Base-by-base conservation (phyloP, 2,113 vertebrate genomes). In the Cathartes aura region DNA sequence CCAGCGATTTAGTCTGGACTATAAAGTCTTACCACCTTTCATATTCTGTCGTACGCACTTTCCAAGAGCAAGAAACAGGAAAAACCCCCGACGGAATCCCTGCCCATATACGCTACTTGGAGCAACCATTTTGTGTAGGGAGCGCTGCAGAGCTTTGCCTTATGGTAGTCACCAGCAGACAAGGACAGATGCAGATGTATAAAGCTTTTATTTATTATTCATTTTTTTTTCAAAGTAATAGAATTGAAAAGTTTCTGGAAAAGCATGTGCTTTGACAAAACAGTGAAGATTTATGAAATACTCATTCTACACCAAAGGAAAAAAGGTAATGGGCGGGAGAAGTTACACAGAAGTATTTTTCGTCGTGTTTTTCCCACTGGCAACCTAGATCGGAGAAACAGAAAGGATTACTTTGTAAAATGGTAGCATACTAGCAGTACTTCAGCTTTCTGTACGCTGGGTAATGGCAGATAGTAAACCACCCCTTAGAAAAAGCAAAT, bases 151-250 rank as follows among this genome's bases (percentile, higher is more conserved):
- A 66, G 59, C 71, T 93, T 62, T 70, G 80, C 68, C 32, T 78
- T 29, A 5, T 1, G 24, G 58, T 8, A 72, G 45, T 64, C 73
- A 95, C 27, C 70, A 89, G 67, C 53, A 88, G 62, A 94, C 79
- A 18, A 58, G 38, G 20, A 62, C 29, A 50, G 48, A 62, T 94
- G 93, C 63, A 73, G 64, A 76, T 96, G 86, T 97, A 90, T 38
- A 78, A 90, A 70, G 93, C 85, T 75, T 97, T 97, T 96, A 95
- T 97, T 95, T 92, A 30, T 74, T 80, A 11, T 58, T 87, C 15
- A 67, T 43, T 73, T 56, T n/a, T 12, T 22, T 74, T 63, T 16
- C 48, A 15, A 78, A 81, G 85, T 76, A 32, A 76, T 13, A 66
- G 71, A 64, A 80, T 93, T 88, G 85, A 62, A 86, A 91, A 73